Evolutionary conservation across 1,140 invertebrate genomes (phyloP).

Genomic region (Drosophila rufa): DNA sequence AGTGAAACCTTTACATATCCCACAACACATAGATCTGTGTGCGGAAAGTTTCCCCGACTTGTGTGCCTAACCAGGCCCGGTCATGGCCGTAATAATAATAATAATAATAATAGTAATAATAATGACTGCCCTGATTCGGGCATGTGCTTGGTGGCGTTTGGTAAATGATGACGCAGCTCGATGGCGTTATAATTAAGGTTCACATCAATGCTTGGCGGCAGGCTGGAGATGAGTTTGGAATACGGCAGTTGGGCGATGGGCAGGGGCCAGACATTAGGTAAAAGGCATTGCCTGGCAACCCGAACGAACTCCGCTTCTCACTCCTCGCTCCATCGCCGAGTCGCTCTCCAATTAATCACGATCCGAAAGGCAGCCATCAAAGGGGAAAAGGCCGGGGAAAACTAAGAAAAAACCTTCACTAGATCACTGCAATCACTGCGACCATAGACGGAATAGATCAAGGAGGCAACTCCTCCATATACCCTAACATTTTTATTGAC

Average conservation of each 20-base stretch:
- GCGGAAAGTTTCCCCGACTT: conserved; percentile 8
- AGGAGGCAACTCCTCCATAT: neutral
- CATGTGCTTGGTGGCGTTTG: conserved; percentile 50
- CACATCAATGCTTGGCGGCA: conserved; percentile 50
- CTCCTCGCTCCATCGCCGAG: neutral
- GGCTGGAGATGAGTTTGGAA: conserved; percentile 22
- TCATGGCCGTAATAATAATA: conserved; percentile 22
- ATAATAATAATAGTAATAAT: conserved; percentile 42
- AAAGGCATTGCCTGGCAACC: conserved; percentile 34
- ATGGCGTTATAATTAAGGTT: conserved; percentile 81
- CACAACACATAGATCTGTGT: neutral
- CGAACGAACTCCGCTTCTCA: conserved; percentile 7
- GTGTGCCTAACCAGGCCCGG: conserved; percentile 20
- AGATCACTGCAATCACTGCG: conserved; percentile 23
- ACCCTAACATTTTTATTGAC: neutral
- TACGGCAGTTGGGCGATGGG: conserved; percentile 34
- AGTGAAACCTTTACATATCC: neutral
- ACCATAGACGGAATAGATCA: neutral
- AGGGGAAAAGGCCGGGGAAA: conserved; percentile 29
- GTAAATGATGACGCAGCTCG: conserved; percentile 76
- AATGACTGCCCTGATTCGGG: conserved; percentile 56
- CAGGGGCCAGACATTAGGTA: conserved; percentile 51
- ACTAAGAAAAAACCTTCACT: conserved; percentile 24
- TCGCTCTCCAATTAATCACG: conserved; percentile 67
- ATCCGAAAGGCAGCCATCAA: conserved; percentile 52